Base-by-base conservation (phyloP, 2,113 vertebrate species). In the Felis chaus region DNA sequence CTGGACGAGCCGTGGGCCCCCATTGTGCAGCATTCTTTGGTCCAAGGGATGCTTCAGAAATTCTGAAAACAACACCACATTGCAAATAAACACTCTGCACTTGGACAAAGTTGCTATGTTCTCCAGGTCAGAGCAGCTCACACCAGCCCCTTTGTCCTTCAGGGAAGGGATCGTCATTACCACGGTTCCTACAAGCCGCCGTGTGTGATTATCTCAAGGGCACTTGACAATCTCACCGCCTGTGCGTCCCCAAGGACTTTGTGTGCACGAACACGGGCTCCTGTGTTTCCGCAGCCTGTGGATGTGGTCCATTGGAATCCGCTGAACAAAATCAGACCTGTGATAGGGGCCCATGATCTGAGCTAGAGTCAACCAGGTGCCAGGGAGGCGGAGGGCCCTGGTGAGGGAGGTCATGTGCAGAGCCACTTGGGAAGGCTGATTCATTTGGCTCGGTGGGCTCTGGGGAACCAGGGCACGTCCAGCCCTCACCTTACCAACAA, bases 261-360 rank as follows among this genome's bases (percentile, higher is more conserved):
- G 2, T 3, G 8, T 25, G 4, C 15, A 16, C 7, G 7, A 33
- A n/a, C 2, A 4, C 29, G 45, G 6, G 27, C 19, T 31, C 39
- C 85, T 3, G 25, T 0, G 45, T 23, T 41, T 65, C 85, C 63
- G 66, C 1, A 48, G 15, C 55, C 73, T 25, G 0, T 10, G 33
- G 0, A 61, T 3, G 3, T 11, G 11, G 36, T 7, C 31, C 0
- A 0, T 0, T 5, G 7, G 15, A n/a, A n/a, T 11, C 16, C 1
- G 0, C 13, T 23, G 15, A 41, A 19, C 53, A 21, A 33, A 89
- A 29, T 21, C 68, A 33, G 68, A 27, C 1, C 79, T 45, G 16
- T 9, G 33, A 3, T 0, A 4, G 15, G 61, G 21, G 18, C 3
- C 65, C 45, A 4, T 6, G 3, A 25, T 27, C 73, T 25, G 82